Evolutionary conservation across 2,888 invertebrate species (phyloP), one percentile per base, ranked within the genome.

Genomic region (Papilio protenor): DNA sequence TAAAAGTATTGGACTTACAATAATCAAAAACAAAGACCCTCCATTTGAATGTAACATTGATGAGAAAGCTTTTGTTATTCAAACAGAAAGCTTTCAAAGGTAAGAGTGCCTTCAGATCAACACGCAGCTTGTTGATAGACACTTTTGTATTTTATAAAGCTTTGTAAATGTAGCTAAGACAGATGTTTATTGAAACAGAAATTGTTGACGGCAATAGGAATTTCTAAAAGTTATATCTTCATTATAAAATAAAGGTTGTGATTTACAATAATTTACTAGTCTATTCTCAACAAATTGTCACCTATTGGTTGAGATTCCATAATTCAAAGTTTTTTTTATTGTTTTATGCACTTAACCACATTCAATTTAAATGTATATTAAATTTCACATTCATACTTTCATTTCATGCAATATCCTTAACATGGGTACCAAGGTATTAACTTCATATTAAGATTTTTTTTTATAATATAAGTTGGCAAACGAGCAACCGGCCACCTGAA

Each of bases 1-100:
- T 23, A 73, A 59, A 45, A 23, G 21, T 21, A 27, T 40, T 40
- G 16, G 47, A 27, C 6, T 21, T 23, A 61, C 21, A 40, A n/a
- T 73, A 21, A 73, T 18, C 6, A 40, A 49, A 49, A 76, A 76
- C 40, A 76, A 76, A 33, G 8, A 27, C 21, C 12, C 45, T 57
- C 59, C 18, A 59, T 70, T 23, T 23, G 18, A 64, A 76, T 72
- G 64, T 52, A 72, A 72, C 52, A 72, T 72, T 76, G 14, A 72
- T 72, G 52, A 40, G 40, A 8, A 64, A 52, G 52, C 72, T 64
- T 76, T 49, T 76, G 33, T 76, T 45, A 64, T 64, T 61, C 72
- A 45, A 73, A 73, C 40, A 12, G 61, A 74, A 74, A 52, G 61
- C 76, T 61, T 76, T 76, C 8, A 64, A 64, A 40, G 10, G 11